Base-by-base conservation (phyloP, 2,888 invertebrate genomes). In the Brenthis hecate region DNA sequence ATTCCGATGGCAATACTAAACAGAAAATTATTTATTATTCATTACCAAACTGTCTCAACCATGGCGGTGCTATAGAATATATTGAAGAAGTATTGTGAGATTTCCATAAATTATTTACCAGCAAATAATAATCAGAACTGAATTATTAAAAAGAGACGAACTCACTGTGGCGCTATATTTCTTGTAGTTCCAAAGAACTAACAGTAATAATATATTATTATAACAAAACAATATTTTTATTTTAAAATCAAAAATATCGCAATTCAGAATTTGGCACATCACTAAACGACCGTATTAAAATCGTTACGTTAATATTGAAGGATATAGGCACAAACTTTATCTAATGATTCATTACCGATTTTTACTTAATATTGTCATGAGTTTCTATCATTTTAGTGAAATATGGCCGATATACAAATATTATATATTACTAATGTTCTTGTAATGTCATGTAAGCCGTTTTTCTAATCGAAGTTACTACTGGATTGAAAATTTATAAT, bases 291-390 rank as follows among this genome's bases (percentile, higher is more conserved):
- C 47, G 60, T 55, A 23, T 36, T 50, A 48, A 56, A 61, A 28
- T 43, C 13, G 43, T 66, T 55, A 61, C 50, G 14, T 56, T 66
- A 61, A 16, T 16, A 32, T 50, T 51, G 48, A 61, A 66, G 47
- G 53, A 66, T 60, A 60, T 53, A 70, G 70, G 64, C 67, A 70
- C 70, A 54, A 63, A 64, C 19, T 60, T 66, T 50, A 54, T 32
- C 50, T 62, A 67, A 50, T 55, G 36, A 67, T 67, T 62, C 36
- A 56, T 43, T 43, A 62, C 14, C 36, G 56, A 51, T 56, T 48
- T 62, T 56, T 43, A 43, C 36, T 43, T 19, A 62, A 67, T 67
- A 67, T 67, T 67, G 66, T 67, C 66, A 67, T 67, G 61, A 62
- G 66, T 67, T 67, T 14, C 61, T 67, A 62, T 36, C 16, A 62